Conservation (phyloP, 1,140 invertebrate species). For the Zaprionus davidi region DNA sequence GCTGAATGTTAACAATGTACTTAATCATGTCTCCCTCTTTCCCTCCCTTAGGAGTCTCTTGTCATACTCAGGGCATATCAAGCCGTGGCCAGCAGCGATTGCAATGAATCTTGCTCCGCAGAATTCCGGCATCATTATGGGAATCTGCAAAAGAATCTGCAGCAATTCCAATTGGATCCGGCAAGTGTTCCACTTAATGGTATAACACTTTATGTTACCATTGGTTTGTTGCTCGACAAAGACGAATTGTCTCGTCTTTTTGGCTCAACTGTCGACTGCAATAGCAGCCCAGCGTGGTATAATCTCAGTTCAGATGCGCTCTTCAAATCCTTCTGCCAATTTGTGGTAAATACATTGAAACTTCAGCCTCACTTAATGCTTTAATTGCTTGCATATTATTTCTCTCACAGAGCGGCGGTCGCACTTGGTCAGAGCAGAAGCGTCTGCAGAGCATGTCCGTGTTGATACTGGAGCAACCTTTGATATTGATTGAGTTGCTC, state of each 20-base stretch:
- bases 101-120: slow-evolving; percentile 28
- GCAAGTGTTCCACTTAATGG: slow-evolving; percentile 33
- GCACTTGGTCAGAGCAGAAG: background rate
- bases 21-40: background rate
- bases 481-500: slow-evolving; percentile 61
- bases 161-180: slow-evolving; percentile 23
- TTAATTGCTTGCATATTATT: background rate
- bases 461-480: slow-evolving; percentile 50
- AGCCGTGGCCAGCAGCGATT: slow-evolving; percentile 13
- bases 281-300: slow-evolving; percentile 35
- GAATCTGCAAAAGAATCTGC: slow-evolving; percentile 36
- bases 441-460: slow-evolving; percentile 40
- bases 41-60: slow-evolving; percentile 17
- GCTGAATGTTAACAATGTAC: background rate
- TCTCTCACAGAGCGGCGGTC: background rate
- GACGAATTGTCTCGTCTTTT: slow-evolving; percentile 43
- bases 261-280: background rate
- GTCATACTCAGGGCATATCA: slow-evolving; percentile 37
- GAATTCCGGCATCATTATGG: slow-evolving; percentile 36
- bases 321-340: slow-evolving; percentile 33
- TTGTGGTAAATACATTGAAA: slow-evolving; percentile 24
- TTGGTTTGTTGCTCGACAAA: slow-evolving; percentile 40
- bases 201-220: slow-evolving; percentile 32
- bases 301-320: slow-evolving; percentile 31
- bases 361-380: too few relatives aligned